phyloP scores from a whole-genome alignment of 1,140 invertebrate species.

The Drosophila bipectinata region DNA sequence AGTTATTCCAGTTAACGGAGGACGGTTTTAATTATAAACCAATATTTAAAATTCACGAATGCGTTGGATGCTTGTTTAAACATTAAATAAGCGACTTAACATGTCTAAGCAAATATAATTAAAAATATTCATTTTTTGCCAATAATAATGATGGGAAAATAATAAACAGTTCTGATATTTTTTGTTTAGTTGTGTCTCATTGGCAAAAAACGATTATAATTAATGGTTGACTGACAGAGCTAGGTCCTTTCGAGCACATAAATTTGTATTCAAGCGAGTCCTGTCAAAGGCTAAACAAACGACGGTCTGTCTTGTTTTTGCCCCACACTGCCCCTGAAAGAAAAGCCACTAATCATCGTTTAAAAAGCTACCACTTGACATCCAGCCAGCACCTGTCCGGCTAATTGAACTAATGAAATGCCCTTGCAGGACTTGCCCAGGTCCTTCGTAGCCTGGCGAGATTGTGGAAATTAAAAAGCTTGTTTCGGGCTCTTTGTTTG shows the following conservation, averaged over 20 bases:
- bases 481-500: slow-evolving; percentile 59
- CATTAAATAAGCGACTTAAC: neutral
- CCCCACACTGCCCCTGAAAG: slow-evolving; percentile 20
- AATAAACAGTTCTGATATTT: no score
- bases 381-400: slow-evolving; percentile 54
- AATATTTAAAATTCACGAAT: neutral
- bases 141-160: neutral
- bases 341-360: slow-evolving; percentile 74
- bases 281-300: slow-evolving; percentile 56
- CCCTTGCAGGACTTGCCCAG: slow-evolving; percentile 29
- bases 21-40: neutral
- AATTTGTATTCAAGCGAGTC: slow-evolving; percentile 66
- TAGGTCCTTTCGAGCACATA: slow-evolving; percentile 48
- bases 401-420: slow-evolving; percentile 80
- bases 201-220: neutral
- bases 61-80: neutral
- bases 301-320: slow-evolving; percentile 73
- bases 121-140: neutral
- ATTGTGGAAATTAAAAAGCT: slow-evolving; percentile 69
- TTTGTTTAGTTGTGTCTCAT: neutral
- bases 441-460: slow-evolving; percentile 18
- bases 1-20: neutral
- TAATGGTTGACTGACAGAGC: slow-evolving; percentile 10
- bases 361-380: slow-evolving; percentile 64
- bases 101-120: neutral